These are phyloP conservation scores for Octomys mimax DNA, from an alignment of 2,797 vertebrate species.

Conservation along the genomic window DNA sequence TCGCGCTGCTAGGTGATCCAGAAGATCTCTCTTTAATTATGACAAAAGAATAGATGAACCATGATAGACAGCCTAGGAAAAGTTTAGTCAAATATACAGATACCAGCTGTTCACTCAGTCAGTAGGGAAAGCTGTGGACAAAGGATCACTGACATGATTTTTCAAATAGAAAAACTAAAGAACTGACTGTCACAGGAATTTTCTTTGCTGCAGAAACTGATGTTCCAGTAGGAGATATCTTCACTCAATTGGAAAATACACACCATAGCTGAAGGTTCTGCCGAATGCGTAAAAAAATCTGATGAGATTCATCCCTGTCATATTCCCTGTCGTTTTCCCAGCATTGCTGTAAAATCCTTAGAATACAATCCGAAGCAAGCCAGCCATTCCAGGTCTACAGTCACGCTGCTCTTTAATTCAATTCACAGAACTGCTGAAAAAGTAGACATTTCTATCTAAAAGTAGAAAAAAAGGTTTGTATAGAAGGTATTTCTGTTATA, in stretches of 20 bases:
- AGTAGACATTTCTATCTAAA: conserved; percentile 91
- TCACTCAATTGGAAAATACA: conserved; percentile 61
- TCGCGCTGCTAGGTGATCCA: conserved; percentile 71
- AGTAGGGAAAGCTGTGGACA: conserved; percentile 76
- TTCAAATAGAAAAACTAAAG: conserved; percentile 80
- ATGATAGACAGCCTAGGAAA: conserved; percentile 83
- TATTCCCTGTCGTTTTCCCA: conserved; percentile 75
- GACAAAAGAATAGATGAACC: conserved; percentile 82
- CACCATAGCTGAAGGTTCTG: conserved; percentile 67
- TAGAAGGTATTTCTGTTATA: conserved; percentile 91
- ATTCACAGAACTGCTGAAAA: conserved; percentile 90
- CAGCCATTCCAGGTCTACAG: conserved; percentile 84
- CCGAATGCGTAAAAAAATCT: conserved; percentile 58
- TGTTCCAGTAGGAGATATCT: conserved; percentile 71
- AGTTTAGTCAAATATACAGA: conserved; percentile 87
- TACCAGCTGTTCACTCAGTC: conserved; percentile 76
- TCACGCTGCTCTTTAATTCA: conserved; percentile 84
- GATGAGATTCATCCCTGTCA: conserved; percentile 72
- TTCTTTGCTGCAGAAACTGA: conserved; percentile 76
- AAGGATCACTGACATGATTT: conserved; percentile 67
- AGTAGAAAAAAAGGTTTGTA: conserved; percentile 90
- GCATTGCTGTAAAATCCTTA: conserved; percentile 79
- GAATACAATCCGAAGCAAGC: conserved; percentile 80
- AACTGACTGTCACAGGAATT: conserved; percentile 72
- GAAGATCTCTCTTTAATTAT: conserved; percentile 82